Evolutionary conservation across 1,140 invertebrate species (phyloP).

Genomic region (Drosophila virilis): DNA sequence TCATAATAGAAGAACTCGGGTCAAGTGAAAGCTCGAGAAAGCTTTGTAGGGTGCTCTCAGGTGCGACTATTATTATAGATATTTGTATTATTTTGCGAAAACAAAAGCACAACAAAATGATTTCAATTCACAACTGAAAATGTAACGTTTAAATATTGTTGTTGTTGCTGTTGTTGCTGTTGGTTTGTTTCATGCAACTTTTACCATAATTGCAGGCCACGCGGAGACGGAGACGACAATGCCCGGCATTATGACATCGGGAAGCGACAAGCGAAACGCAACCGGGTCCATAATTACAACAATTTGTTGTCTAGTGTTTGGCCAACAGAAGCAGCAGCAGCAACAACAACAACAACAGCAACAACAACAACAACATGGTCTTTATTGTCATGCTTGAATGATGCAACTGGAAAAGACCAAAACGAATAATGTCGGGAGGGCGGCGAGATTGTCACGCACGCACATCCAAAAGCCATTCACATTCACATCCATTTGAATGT

Average conservation of each 20-base stretch:
- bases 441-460: slow-evolving; percentile 54
- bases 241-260: slow-evolving; percentile 75
- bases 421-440: slow-evolving; percentile 22
- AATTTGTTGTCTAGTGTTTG: slow-evolving; percentile 82
- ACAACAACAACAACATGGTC: slow-evolving; percentile 47
- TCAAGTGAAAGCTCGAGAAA: background rate
- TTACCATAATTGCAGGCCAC: slow-evolving; percentile 78
- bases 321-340: slow-evolving; percentile 57
- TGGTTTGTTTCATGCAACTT: slow-evolving; percentile 74
- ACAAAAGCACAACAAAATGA: slow-evolving; percentile 55
- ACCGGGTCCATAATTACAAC: slow-evolving; percentile 78
- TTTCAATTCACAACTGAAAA: slow-evolving; percentile 77
- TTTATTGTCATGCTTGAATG: slow-evolving; percentile 81
- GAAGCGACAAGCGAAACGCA: slow-evolving; percentile 81
- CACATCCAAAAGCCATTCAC: slow-evolving; percentile 62
- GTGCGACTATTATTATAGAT: slow-evolving; percentile 10
- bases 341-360: slow-evolving; percentile 20
- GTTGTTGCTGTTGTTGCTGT: slow-evolving; percentile 46
- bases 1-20: no score
- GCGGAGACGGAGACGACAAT: slow-evolving; percentile 29
- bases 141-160: slow-evolving; percentile 65
- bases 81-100: slow-evolving; percentile 42
- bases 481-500: slow-evolving; percentile 48
- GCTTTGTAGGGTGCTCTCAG: slow-evolving; percentile 3
- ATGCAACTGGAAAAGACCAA: slow-evolving; percentile 70